Base-by-base conservation (phyloP, 2,113 vertebrate species). In the Acanthisitta chloris region DNA sequence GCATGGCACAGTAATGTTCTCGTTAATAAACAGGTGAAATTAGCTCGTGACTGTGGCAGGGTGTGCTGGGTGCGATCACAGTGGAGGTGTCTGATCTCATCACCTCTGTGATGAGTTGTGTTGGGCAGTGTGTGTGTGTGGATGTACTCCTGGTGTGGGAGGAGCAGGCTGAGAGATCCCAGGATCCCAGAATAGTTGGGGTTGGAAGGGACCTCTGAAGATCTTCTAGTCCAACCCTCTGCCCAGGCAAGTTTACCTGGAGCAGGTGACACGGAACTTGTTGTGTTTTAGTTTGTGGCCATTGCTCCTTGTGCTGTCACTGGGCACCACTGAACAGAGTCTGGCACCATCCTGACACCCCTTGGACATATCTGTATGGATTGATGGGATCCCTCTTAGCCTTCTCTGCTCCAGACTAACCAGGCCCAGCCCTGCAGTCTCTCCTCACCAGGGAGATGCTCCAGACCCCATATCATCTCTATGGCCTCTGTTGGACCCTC, bases 61-160 rank as follows among this genome's bases (percentile, higher is more conserved):
- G 24, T 17, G 1, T 14, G 38, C 21, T 46, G 9, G 6, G 19
- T 10, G n/a, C 6, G 15, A 7, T 33, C 16, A 0, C 10, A 10
- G 48, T 2, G 21, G 52, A 6, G 23, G 29, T 7, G 46, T 62
- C 70, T 12, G 34, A 3, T 24, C 4, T 8, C 14, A 12, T 26
- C 70, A 19, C 46, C 34, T 18, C n/a, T 14, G 58, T 21, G 49
- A 13, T 11, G 65, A 15, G 72, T 26, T 31, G 33, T 2, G 3
- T 12, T 0, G 3, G 74, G 57, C 19, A 13, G 66, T 1, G 15
- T 9, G 38, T 18, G 8, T 1, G 6, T 25, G 38, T 13, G n/a
- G 52, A 20, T 0, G 6, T 31, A 43, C 12, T 25, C 51, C 64
- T 2, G 4, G 26, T 7, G n/a, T n/a, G n/a, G n/a, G n/a, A n/a